Percentiles rank a stretch among this genome's conserved stretches.
Evolutionary conservation across 2,797 vertebrate species (phyloP).

Genomic region (Tapirus indicus): DNA sequence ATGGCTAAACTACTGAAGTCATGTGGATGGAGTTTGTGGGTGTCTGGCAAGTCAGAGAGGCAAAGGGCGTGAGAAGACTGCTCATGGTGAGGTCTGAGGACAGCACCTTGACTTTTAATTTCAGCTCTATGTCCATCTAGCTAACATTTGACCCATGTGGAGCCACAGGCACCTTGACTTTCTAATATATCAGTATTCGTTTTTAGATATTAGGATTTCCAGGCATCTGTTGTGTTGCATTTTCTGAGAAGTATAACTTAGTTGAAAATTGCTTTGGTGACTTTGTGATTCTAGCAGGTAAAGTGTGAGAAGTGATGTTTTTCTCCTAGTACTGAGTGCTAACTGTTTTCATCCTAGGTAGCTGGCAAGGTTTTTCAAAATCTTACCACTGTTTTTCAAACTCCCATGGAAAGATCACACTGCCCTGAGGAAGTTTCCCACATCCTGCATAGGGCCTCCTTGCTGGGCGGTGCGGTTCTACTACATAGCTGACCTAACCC

Average conservation of each 20-base stretch:
- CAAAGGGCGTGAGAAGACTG: background rate
- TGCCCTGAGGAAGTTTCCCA: background rate
- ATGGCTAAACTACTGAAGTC: background rate
- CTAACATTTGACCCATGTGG: background rate
- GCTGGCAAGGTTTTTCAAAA: background rate
- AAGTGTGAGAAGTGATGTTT: background rate
- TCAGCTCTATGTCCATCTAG: background rate
- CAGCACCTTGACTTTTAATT: background rate
- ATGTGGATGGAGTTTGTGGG: background rate
- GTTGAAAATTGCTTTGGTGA: background rate
- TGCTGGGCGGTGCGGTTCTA: background rate
- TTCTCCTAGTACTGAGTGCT: background rate
- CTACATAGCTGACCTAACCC: background rate
- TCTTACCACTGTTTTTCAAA: background rate
- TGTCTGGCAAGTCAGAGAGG: background rate
- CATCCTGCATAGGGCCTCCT: background rate
- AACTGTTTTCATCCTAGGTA: background rate
- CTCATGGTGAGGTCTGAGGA: background rate
- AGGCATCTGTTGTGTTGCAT: background rate
- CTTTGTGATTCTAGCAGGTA: background rate
- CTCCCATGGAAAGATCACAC: background rate
- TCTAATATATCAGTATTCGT: background rate
- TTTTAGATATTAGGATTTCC: background rate
- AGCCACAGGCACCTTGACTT: background rate
- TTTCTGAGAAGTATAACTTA: background rate